These are phyloP conservation scores for Chrysomela aeneicollis DNA, from an alignment of 2,888 invertebrate genomes.

Conservation along the genomic window DNA sequence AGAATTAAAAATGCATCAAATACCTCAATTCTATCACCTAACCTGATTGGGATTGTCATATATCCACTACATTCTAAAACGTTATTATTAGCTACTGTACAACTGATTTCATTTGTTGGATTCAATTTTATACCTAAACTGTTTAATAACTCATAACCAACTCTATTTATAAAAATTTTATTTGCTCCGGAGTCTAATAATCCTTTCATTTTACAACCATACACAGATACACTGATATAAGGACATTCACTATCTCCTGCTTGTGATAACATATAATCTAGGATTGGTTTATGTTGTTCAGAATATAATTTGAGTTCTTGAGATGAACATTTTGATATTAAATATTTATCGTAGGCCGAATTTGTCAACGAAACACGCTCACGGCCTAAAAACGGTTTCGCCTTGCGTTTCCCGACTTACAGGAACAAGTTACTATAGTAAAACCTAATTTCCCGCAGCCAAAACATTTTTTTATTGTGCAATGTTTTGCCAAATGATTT, in stretches of 20 bases:
- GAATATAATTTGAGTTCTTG: neutral
- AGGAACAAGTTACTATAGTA: too few relatives aligned
- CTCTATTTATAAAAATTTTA: too few relatives aligned
- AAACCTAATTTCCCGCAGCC: too few relatives aligned
- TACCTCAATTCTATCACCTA: slow-evolving; percentile 10
- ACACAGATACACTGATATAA: slow-evolving; percentile 19
- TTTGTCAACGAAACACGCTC: neutral
- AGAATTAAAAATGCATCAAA: slow-evolving; percentile 17
- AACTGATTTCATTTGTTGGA: neutral
- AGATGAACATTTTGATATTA: neutral
- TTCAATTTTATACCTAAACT: slow-evolving; percentile 10
- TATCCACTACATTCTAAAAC: slow-evolving; percentile 10
- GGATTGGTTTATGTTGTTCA: slow-evolving; percentile 3
- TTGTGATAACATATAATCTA: slow-evolving; percentile 8
- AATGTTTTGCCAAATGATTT: neutral
- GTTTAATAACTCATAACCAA: too few relatives aligned
- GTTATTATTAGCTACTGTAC: slow-evolving; percentile 15
- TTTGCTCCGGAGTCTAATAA: slow-evolving; percentile 24
- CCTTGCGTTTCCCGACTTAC: neutral
- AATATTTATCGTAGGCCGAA: too few relatives aligned
- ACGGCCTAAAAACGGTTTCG: neutral
- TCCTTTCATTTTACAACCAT: slow-evolving; percentile 15
- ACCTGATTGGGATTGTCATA: slow-evolving; percentile 18
- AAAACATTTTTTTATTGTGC: neutral
- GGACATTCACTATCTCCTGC: slow-evolving; percentile 8